A percentile compares a stretch with the other conserved stretches of the same genome.
Evolutionary conservation across 2,797 vertebrate genomes (phyloP).

Genomic region (Setipinna tenuifilis): DNA sequence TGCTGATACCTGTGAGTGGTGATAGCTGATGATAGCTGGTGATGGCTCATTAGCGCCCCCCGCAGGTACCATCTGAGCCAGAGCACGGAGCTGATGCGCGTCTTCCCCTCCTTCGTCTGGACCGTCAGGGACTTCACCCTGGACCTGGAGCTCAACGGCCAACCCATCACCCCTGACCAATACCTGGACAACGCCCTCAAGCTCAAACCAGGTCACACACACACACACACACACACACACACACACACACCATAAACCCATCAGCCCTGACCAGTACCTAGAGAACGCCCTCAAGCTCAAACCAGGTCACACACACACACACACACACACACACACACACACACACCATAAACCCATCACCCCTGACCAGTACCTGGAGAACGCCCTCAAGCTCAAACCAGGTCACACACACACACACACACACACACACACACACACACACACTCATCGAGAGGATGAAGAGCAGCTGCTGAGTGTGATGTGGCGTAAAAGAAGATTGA

Average conservation of each 20-base stretch:
- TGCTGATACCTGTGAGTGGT: too few species aligned
- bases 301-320: not conserved
- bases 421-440: not conserved
- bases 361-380: too few species aligned
- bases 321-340: not conserved
- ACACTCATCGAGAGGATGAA: too few species aligned
- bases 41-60: too few species aligned
- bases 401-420: not conserved
- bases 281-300: too few species aligned
- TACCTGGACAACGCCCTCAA: slow-evolving; percentile 70
- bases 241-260: not conserved
- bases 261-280: too few species aligned
- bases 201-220: slow-evolving; percentile 55
- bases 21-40: too few species aligned
- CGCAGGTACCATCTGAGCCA: not conserved
- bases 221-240: not conserved
- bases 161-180: slow-evolving; percentile 61
- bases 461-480: too few species aligned
- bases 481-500: too few species aligned
- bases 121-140: slow-evolving; percentile 73
- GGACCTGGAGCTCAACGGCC: slow-evolving; percentile 52
- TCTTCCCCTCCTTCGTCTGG: slow-evolving; percentile 75
- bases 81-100: slow-evolving; percentile 57
- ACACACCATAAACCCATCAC: not conserved
- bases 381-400: too few species aligned